Evolutionary conservation across 1,140 invertebrate species (phyloP).

Genomic region (Drosophila pallidifrons): DNA sequence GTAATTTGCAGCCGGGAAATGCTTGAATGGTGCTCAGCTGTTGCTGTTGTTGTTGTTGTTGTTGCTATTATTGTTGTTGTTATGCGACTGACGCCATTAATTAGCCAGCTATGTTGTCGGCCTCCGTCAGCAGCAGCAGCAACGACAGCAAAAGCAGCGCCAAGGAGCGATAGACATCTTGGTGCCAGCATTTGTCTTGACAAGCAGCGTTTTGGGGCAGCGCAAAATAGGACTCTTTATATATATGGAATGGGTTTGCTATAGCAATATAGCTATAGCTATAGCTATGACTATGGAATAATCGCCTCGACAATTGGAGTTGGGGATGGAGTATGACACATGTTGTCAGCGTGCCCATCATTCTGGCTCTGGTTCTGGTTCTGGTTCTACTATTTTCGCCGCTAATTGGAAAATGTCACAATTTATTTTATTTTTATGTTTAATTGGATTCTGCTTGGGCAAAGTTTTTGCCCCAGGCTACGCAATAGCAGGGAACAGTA

Average conservation of each 20-base stretch:
- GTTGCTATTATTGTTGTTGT: slow-evolving; percentile 23
- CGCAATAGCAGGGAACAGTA: background rate
- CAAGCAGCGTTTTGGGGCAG: slow-evolving; percentile 10
- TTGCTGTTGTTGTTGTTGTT: slow-evolving; percentile 41
- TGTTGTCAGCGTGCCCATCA: slow-evolving; percentile 77
- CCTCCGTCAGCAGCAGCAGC: slow-evolving; percentile 26
- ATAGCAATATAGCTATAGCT: no score
- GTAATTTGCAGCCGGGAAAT: slow-evolving; percentile 71
- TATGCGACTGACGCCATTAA: slow-evolving; percentile 67
- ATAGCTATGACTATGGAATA: no score
- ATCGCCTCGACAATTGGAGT: no score
- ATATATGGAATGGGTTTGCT: background rate
- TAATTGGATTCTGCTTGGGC: slow-evolving; percentile 73
- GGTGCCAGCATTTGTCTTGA: slow-evolving; percentile 78
- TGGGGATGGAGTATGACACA: slow-evolving; percentile 58
- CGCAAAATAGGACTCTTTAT: background rate
- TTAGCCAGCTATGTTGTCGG: slow-evolving; percentile 55
- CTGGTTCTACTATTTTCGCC: slow-evolving; percentile 55
- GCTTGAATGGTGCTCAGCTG: slow-evolving; percentile 49
- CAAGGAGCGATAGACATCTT: slow-evolving; percentile 72
- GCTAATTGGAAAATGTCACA: slow-evolving; percentile 83
- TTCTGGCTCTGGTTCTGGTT: slow-evolving; percentile 34
- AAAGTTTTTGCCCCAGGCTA: slow-evolving; percentile 35
- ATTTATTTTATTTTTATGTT: slow-evolving; percentile 83
- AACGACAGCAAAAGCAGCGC: slow-evolving; percentile 20